These are phyloP conservation scores for Pteronotus mesoamericanus DNA, from an alignment of 2,797 vertebrate species.

Conservation along the genomic window DNA sequence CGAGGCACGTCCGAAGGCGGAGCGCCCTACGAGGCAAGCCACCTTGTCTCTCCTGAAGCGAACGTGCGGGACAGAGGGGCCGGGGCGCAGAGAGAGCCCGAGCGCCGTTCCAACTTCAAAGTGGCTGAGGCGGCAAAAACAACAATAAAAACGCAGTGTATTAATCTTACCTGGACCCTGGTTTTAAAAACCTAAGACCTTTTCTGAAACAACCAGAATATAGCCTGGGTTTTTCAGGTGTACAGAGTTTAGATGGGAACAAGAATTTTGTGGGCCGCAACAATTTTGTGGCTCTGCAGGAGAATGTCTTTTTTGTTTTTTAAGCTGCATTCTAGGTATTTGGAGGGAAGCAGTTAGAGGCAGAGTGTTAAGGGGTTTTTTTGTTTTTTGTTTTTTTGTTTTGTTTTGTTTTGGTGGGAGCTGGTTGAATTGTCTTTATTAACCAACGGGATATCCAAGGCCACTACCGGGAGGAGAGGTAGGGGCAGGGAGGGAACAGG, in stretches of 20 bases:
- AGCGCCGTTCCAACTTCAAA: not conserved
- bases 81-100: accelerated
- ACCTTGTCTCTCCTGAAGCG: not conserved
- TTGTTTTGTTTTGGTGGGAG: too few relatives aligned
- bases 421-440: constrained; percentile 79
- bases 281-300: not conserved
- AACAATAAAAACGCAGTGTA: not conserved
- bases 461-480: constrained; percentile 66
- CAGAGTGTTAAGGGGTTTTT: too few relatives aligned
- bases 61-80: too few relatives aligned
- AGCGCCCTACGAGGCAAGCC: not conserved
- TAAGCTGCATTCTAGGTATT: not conserved
- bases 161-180: not conserved
- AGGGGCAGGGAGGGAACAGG: not conserved
- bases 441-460: constrained; percentile 76
- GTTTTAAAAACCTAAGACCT: not conserved
- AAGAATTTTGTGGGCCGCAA: too few relatives aligned
- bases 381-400: too few relatives aligned
- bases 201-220: not conserved
- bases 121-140: not conserved
- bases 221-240: not conserved
- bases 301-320: not conserved
- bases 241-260: not conserved
- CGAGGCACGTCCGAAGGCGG: not conserved
- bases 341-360: not conserved